phyloP scores from a whole-genome alignment of 2,888 invertebrate species.

The Yponomeuta plumbellus region DNA sequence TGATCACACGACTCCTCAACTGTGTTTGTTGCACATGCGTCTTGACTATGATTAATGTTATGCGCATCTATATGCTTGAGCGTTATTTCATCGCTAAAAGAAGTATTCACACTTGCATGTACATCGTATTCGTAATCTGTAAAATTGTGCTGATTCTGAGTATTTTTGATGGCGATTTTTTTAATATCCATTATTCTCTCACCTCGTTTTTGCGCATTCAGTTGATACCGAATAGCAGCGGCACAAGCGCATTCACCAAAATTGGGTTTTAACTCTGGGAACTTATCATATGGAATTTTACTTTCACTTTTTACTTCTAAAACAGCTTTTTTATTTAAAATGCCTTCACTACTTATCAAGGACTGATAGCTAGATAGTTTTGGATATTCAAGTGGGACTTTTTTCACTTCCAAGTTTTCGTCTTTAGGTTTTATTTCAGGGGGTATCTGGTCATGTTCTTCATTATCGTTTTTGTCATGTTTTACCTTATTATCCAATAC shows the following conservation, averaged over 20 bases:
- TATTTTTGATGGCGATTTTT: not conserved
- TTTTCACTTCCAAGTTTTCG: too few relatives aligned
- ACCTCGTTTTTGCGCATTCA: not conserved
- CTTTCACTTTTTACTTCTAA: not conserved
- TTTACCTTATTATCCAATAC: not conserved
- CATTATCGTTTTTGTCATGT: not conserved
- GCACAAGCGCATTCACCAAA: not conserved
- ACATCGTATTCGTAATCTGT: not conserved
- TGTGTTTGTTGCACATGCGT: not conserved
- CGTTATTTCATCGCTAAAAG: not conserved
- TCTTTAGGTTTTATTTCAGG: not conserved
- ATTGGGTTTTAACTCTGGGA: not conserved
- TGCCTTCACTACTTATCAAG: not conserved
- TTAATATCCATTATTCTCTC: not conserved
- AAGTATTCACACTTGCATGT: not conserved
- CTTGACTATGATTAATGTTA: slow-evolving; percentile 19
- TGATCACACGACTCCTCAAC: not conserved
- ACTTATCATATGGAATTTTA: not conserved
- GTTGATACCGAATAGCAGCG: not conserved
- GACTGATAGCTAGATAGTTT: not conserved
- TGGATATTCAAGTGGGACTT: too few relatives aligned
- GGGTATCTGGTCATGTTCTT: not conserved
- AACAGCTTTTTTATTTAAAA: not conserved
- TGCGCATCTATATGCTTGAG: slow-evolving; percentile 19
- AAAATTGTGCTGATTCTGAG: not conserved